These are phyloP conservation scores for Tiaroga cobitis DNA, from an alignment of 2,797 vertebrate species.

Conservation along the genomic window DNA sequence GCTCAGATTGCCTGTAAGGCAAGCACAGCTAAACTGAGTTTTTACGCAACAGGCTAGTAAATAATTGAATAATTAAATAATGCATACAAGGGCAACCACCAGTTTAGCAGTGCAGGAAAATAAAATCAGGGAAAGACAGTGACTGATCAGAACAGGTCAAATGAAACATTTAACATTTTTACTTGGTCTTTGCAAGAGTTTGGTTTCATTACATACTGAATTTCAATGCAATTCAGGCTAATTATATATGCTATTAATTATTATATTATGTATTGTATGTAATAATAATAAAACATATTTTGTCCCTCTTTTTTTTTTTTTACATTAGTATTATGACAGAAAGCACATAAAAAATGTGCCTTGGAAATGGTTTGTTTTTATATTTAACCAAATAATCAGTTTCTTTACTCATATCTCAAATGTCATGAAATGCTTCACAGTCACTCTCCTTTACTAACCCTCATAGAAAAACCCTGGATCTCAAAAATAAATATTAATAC, in stretches of 20 bases:
- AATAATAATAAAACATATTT: neutral
- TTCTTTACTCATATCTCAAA: neutral
- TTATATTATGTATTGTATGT: neutral
- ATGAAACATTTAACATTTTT: neutral
- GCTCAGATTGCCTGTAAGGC: neutral
- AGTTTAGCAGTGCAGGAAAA: neutral
- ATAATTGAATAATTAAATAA: neutral
- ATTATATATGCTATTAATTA: neutral
- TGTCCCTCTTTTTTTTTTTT: neutral
- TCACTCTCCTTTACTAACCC: neutral
- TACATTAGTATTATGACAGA: neutral
- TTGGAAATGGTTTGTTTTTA: neutral
- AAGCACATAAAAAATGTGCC: neutral
- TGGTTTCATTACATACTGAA: neutral
- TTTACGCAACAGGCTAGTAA: neutral
- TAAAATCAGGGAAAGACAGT: neutral
- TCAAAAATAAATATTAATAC: conserved; percentile 17
- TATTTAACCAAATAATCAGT: neutral
- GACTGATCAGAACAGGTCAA: neutral
- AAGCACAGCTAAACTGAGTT: conserved; percentile 8
- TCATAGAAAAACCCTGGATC: neutral
- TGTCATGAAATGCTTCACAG: neutral
- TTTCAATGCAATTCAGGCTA: neutral
- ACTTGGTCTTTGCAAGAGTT: neutral
- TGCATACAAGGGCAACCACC: neutral